Base-by-base conservation (phyloP, 2,113 vertebrate genomes). In the Cettia cetti region DNA sequence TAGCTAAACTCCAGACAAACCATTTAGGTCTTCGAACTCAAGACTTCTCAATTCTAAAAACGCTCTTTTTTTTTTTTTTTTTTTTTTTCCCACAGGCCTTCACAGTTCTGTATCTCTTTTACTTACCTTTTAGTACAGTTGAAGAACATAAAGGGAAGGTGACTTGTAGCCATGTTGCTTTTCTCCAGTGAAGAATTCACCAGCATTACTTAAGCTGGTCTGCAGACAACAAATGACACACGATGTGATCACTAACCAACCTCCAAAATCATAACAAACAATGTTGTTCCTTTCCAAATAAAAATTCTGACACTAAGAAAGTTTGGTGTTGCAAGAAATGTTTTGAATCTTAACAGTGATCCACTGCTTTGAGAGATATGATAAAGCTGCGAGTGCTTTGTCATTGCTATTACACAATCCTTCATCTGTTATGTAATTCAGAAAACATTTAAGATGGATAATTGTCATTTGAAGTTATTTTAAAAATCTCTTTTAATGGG, bases 61-160 rank as follows among this genome's bases (percentile, higher is more conserved):
- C 1, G 0, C 1, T 3, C 4, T 4, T 11, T 35, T 65, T 65
- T n/a, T 26, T 16, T 50, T 1, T 13, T 37, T 4, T 11, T 35
- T 65, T 65, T n/a, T 26, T 16, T 50, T 1, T 13, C n/a, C 26
- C 44, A 7, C 20, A 78, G 33, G 19, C 49, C 12, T 56, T 44
- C 24, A 28, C 7, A 86, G 15, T 7, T 71, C 33, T 5, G 1
- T 7, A 22, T 54, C 8, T 53, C 27, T 19, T 71, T 63, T 82
- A 24, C 64, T 91, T 26, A 13, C 23, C 5, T 74, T 77, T 66
- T 19, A 44, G 21, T 24, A 21, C 11, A 52, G 10, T 45, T 2
- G 1, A 3, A 69, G 13, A 7, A 92, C 59, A 30, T 27, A 40
- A 92, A 60, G 52, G 8, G 13, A 49, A 57, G 15, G 4, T 24